Evolutionary conservation across 2,113 vertebrate genomes (phyloP).

Genomic region (Strix uralensis): DNA sequence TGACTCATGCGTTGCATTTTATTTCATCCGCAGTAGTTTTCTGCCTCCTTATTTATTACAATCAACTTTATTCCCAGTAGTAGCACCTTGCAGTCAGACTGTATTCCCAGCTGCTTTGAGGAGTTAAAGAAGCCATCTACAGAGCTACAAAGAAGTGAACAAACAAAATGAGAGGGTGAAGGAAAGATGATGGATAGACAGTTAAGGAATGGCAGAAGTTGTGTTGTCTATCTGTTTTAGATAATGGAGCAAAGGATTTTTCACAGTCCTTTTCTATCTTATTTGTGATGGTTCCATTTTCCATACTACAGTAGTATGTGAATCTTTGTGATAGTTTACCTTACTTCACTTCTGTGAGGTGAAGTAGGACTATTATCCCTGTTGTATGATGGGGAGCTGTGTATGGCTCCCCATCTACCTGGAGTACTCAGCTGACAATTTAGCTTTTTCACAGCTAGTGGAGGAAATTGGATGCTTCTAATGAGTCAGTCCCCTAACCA

Average conservation of each 20-base stretch:
- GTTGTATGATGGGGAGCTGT: neutral
- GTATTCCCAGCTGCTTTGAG: neutral
- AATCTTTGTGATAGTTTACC: neutral
- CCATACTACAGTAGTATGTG: neutral
- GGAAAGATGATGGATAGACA: constrained; percentile 1
- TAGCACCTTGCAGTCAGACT: neutral
- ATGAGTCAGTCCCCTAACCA: neutral
- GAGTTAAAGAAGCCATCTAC: neutral
- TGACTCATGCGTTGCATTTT: neutral
- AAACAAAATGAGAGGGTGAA: neutral
- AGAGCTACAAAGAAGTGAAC: neutral
- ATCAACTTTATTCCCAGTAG: constrained; percentile 21
- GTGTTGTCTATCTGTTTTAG: neutral
- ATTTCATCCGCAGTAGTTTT: constrained; percentile 16
- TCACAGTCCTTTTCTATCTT: constrained; percentile 1
- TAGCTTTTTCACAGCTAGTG: neutral
- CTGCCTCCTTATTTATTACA: constrained; percentile 53
- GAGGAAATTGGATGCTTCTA: neutral
- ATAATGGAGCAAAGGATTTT: neutral
- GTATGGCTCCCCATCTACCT: neutral
- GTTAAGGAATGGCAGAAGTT: neutral
- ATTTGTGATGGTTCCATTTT: neutral
- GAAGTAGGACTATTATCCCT: neutral
- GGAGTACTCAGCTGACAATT: neutral
- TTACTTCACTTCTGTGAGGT: neutral